A percentile compares a stretch with the other conserved stretches of the same genome.
phyloP scores from a whole-genome alignment of 2,888 invertebrate genomes.

The Drosophila yooni region DNA sequence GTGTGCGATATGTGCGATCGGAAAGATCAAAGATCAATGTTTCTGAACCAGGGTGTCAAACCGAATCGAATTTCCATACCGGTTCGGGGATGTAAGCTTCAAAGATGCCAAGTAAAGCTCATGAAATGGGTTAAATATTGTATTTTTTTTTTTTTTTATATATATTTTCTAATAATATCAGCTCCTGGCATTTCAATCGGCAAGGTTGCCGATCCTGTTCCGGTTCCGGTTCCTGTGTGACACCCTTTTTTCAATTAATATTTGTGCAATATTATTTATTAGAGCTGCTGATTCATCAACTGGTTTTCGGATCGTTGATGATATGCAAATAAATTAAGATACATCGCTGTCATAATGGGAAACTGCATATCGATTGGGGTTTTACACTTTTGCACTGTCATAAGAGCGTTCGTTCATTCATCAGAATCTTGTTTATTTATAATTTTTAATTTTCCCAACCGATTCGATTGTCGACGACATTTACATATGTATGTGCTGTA shows the following conservation, averaged over 20 bases:
- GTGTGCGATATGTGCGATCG: not conserved
- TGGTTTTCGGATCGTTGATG: conserved; percentile 25
- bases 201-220: not conserved
- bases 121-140: not conserved
- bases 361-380: not conserved
- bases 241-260: not conserved
- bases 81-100: not conserved
- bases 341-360: conserved; percentile 9
- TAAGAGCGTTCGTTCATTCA: not conserved
- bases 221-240: not conserved
- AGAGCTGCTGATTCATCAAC: conserved; percentile 43
- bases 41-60: not conserved
- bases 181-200: no score
- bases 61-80: not conserved
- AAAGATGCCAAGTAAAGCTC: not conserved
- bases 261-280: not conserved
- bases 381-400: not conserved
- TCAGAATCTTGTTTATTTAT: not conserved
- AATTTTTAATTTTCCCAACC: conserved; percentile 3
- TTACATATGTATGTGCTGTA: not conserved
- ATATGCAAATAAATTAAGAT: conserved; percentile 15
- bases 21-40: not conserved
- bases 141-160: not conserved
- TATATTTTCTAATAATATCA: not conserved
- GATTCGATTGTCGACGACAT: conserved; percentile 2